Evolutionary conservation across 2,888 invertebrate genomes (phyloP).

Genomic region (Limnephilus marmoratus): DNA sequence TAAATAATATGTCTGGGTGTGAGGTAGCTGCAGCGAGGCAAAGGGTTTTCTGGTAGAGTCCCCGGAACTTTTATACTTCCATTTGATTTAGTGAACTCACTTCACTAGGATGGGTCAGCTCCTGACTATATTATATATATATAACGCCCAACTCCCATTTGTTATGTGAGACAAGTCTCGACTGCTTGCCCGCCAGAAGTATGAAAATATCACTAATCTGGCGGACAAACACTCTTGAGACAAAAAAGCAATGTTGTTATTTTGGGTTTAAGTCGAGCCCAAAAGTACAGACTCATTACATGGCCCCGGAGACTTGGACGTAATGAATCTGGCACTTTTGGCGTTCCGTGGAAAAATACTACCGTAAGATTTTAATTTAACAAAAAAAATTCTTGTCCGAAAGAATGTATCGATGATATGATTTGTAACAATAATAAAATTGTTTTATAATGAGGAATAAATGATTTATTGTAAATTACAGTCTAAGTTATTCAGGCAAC

Average conservation of each 20-base stretch:
- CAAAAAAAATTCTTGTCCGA: background rate
- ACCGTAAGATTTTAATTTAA: background rate
- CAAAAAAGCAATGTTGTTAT: background rate
- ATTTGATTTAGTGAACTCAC: background rate
- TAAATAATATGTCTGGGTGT: background rate
- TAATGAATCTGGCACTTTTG: background rate
- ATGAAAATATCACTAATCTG: background rate
- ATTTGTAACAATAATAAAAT: background rate
- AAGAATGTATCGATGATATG: background rate
- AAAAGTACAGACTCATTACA: background rate
- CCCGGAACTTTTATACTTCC: conserved; percentile 18
- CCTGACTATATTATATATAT: background rate
- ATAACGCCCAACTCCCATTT: background rate
- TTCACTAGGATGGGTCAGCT: background rate
- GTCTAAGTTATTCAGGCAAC: conserved; percentile 5
- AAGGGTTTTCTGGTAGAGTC: conserved; percentile 6
- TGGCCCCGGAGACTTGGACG: background rate
- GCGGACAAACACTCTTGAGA: background rate
- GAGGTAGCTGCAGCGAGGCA: background rate
- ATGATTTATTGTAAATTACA: background rate
- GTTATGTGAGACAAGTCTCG: background rate
- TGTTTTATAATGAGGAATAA: conserved; percentile 2
- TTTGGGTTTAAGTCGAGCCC: background rate
- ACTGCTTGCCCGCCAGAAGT: background rate
- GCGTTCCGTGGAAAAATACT: background rate